Evolutionary conservation across 2,797 vertebrate species (phyloP).

Genomic region (Holocentrus rufus): DNA sequence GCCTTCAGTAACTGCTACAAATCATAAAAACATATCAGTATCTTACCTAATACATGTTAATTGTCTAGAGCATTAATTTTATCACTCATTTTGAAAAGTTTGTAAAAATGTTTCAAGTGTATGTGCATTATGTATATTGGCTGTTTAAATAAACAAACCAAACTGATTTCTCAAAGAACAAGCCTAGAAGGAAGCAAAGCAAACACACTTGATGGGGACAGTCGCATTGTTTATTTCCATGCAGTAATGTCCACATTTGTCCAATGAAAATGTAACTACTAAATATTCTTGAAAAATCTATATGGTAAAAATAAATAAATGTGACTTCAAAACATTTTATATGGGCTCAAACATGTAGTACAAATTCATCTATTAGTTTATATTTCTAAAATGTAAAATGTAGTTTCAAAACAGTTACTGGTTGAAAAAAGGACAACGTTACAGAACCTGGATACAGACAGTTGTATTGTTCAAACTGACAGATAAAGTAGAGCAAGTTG

Average conservation of each 20-base stretch:
- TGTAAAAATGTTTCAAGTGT: conserved; percentile 34
- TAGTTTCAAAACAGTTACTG: conserved; percentile 58
- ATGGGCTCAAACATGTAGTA: conserved; percentile 83
- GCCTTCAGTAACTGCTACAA: background rate
- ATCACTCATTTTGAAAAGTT: conserved; percentile 42
- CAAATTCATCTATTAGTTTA: conserved; percentile 81
- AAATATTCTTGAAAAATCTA: conserved; percentile 91
- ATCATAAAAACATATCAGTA: conserved; percentile 11
- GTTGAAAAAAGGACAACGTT: conserved; percentile 47
- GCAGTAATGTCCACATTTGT: conserved; percentile 88
- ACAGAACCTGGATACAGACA: conserved; percentile 43
- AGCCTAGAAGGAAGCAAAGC: conserved; percentile 35
- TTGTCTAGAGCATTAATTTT: conserved; percentile 21
- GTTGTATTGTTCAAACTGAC: conserved; percentile 47
- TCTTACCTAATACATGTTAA: conserved; percentile 20
- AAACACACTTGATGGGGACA: conserved; percentile 62
- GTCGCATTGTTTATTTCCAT: conserved; percentile 87
- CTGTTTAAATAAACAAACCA: conserved; percentile 53
- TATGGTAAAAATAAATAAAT: conserved; percentile 95
- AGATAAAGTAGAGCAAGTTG: conserved; percentile 56
- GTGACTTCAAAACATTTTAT: conserved; percentile 84
- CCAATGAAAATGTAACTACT: conserved; percentile 90
- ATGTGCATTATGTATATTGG: conserved; percentile 45
- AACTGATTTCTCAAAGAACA: conserved; percentile 15
- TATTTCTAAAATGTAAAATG: conserved; percentile 69